Evolutionary conservation across 2,888 invertebrate genomes (phyloP).

Genomic region (Diaphora mendica): DNA sequence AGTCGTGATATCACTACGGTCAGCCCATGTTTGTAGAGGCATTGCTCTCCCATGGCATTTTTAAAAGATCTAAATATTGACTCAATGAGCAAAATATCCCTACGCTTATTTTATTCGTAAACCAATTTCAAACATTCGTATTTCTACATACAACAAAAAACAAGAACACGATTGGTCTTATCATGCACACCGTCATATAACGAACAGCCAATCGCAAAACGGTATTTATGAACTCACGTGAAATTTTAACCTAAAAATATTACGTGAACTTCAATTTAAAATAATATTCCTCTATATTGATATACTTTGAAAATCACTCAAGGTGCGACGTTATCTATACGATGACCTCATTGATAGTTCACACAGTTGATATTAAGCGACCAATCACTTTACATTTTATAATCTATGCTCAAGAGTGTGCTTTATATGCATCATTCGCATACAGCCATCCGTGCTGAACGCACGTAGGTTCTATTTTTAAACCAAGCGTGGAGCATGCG

Average conservation of each 20-base stretch:
- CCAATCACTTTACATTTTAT: not conserved
- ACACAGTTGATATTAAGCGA: constrained; percentile 10
- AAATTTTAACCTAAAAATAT: not conserved
- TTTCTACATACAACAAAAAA: not conserved
- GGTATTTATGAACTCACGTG: not conserved
- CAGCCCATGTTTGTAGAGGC: too few relatives aligned
- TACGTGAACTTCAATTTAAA: not conserved
- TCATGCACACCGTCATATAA: not conserved
- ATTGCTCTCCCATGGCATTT: too few relatives aligned
- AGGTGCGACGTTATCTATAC: constrained; percentile 24
- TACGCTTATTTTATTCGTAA: not conserved
- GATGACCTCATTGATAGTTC: constrained; percentile 32
- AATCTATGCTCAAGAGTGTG: not conserved
- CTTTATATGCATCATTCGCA: constrained; percentile 27
- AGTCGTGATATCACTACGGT: too few relatives aligned
- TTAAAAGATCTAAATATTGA: too few relatives aligned
- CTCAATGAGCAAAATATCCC: too few relatives aligned
- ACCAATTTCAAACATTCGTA: not conserved
- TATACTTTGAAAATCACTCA: constrained; percentile 3
- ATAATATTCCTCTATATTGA: not conserved
- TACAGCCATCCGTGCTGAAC: constrained; percentile 9
- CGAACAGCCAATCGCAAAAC: not conserved
- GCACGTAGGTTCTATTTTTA: constrained; percentile 11
- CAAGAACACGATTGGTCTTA: not conserved
- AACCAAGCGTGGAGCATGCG: constrained; percentile 13